A percentile compares a stretch with the other conserved stretches of the same genome.
Evolutionary conservation across 1,140 invertebrate species (phyloP).

Genomic region (Bicyclus anynana): DNA sequence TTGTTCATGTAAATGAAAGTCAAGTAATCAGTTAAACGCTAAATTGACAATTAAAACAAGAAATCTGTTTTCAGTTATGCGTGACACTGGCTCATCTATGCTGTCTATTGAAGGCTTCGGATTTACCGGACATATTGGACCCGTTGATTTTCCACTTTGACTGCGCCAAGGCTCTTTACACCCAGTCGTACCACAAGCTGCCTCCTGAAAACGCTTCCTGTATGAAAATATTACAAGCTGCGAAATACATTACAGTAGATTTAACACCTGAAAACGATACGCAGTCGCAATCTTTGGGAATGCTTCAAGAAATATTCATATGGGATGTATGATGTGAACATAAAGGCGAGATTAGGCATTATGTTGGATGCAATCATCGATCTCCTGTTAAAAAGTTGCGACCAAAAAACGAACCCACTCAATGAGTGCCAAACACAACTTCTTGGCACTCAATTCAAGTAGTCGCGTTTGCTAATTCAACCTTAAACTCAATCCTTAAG

Average conservation of each 20-base stretch:
- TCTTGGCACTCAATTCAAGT: too few relatives aligned
- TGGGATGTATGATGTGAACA: slow-evolving; percentile 52
- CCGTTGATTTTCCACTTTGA: slow-evolving; percentile 64
- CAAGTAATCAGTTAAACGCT: too few relatives aligned
- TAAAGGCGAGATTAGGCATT: neutral
- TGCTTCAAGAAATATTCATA: slow-evolving; percentile 72
- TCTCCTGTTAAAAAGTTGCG: too few relatives aligned
- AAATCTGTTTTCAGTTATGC: slow-evolving; percentile 56
- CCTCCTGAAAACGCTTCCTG: slow-evolving; percentile 67
- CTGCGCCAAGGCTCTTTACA: slow-evolving; percentile 54
- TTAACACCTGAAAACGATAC: slow-evolving; percentile 45
- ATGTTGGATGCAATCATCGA: too few relatives aligned
- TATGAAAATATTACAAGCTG: slow-evolving; percentile 62
- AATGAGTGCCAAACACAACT: too few relatives aligned
- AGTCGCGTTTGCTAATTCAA: too few relatives aligned
- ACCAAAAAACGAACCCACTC: too few relatives aligned
- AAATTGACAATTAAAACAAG: too few relatives aligned
- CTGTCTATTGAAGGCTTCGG: slow-evolving; percentile 53
- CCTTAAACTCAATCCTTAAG: too few relatives aligned
- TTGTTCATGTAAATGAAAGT: too few relatives aligned
- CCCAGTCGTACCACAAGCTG: slow-evolving; percentile 58
- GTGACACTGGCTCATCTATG: slow-evolving; percentile 67
- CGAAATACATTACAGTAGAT: slow-evolving; percentile 70
- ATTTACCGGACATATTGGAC: slow-evolving; percentile 65
- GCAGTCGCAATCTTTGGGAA: slow-evolving; percentile 56